These are phyloP conservation scores for Acrocephalus kingi DNA, from an alignment of 2,113 vertebrate genomes.

Conservation along the genomic window DNA sequence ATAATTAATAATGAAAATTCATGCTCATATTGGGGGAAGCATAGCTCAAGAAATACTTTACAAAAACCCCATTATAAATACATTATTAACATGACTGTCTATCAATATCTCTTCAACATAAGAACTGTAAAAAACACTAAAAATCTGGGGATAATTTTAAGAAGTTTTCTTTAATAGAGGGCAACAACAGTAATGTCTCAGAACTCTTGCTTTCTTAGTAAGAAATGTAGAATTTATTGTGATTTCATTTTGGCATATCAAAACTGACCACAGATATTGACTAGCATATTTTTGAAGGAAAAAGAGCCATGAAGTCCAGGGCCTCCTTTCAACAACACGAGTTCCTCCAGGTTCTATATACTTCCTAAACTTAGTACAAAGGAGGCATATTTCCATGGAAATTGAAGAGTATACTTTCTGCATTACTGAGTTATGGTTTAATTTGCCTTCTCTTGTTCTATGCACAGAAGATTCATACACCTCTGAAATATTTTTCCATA, in stretches of 20 bases:
- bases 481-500: not conserved
- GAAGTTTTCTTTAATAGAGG: not conserved
- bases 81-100: not conserved
- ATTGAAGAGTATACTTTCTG: not conserved
- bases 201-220: not conserved
- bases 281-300: not conserved
- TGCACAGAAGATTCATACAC: not conserved
- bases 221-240: not conserved
- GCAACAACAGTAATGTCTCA: not conserved
- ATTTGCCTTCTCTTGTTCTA: not conserved
- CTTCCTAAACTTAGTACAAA: not conserved
- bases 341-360: not conserved
- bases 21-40: fast-evolving
- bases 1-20: not conserved
- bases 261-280: not conserved
- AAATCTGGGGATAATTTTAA: not conserved
- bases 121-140: not conserved
- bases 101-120: not conserved
- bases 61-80: not conserved
- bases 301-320: not conserved
- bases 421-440: not conserved
- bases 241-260: not conserved
- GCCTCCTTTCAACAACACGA: not conserved
- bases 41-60: not conserved
- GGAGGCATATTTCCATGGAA: not conserved